These are phyloP conservation scores for Cassiopea andromeda DNA, from an alignment of 30 jellyfish, hydroid and myxozoan genomes.

Conservation along the genomic window DNA sequence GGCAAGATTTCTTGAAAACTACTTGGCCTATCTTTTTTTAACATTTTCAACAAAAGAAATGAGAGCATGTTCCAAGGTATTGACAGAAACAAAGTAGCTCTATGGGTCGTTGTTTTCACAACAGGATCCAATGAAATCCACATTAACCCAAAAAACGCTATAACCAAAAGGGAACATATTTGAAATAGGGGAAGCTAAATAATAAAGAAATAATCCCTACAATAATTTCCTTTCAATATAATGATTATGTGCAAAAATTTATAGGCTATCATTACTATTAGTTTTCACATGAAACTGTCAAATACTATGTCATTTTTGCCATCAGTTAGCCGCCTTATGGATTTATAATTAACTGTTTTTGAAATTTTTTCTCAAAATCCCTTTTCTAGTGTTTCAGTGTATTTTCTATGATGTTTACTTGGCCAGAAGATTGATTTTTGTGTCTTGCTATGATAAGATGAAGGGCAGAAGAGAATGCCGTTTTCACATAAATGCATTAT, in stretches of 20 bases:
- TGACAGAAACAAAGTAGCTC: not conserved
- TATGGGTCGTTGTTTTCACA: not conserved
- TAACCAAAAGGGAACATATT: not conserved
- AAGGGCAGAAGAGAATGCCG: too few relatives aligned
- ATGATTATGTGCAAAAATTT: not conserved
- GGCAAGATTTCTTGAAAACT: not conserved
- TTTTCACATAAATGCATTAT: too few relatives aligned
- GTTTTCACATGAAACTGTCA: not conserved
- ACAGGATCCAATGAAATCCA: not conserved
- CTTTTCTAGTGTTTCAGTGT: not conserved
- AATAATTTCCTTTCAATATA: not conserved
- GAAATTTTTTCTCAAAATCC: not conserved
- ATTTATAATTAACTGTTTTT: not conserved
- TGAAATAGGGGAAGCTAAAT: not conserved
- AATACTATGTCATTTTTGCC: not conserved
- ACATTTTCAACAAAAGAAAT: not conserved
- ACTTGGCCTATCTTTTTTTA: not conserved
- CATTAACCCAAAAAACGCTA: not conserved
- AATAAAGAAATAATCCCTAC: not conserved
- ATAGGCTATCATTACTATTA: not conserved
- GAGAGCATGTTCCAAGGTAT: not conserved
- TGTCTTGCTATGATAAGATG: too few relatives aligned
- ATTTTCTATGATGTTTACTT: not conserved
- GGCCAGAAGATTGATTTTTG: too few relatives aligned
- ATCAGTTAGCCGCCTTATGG: conserved; percentile 4